phyloP scores from a whole-genome alignment of 2,888 invertebrate genomes.

The Merodon equestris region DNA sequence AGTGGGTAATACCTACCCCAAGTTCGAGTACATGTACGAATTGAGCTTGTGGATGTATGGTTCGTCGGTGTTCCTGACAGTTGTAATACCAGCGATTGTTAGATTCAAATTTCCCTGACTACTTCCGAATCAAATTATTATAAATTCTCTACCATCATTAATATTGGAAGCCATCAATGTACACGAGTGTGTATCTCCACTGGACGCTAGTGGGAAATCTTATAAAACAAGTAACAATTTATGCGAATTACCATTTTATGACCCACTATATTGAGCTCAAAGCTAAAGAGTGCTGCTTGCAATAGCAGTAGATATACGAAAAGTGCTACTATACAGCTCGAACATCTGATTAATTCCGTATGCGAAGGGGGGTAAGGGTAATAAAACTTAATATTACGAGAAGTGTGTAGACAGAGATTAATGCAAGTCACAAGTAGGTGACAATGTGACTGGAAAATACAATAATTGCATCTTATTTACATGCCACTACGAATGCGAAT shows the following conservation, averaged over 20 bases:
- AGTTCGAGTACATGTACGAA: no score
- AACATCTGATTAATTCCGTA: no score
- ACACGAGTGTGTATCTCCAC: slow-evolving; percentile 8
- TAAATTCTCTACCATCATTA: slow-evolving; percentile 60
- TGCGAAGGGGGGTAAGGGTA: slow-evolving; percentile 27
- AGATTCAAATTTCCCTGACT: slow-evolving; percentile 63
- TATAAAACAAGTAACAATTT: slow-evolving; percentile 47
- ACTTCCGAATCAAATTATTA: slow-evolving; percentile 67
- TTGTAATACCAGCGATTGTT: slow-evolving; percentile 58
- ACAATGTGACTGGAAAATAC: slow-evolving; percentile 48
- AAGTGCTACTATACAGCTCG: no score
- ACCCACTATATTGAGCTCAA: slow-evolving; percentile 29
- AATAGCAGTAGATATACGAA: no score
- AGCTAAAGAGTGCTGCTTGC: slow-evolving; percentile 39
- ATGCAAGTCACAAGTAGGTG: slow-evolving; percentile 65
- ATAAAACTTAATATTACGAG: slow-evolving; percentile 49
- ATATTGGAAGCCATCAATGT: slow-evolving; percentile 59
- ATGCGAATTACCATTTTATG: slow-evolving; percentile 59
- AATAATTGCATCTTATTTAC: slow-evolving; percentile 32
- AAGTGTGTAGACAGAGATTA: slow-evolving; percentile 47
- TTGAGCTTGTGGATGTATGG: not conserved
- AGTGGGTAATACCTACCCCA: slow-evolving; percentile 32
- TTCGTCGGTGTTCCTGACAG: slow-evolving; percentile 19
- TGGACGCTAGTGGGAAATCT: slow-evolving; percentile 42
- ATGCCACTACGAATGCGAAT: no score